Evolutionary conservation across 1,140 invertebrate genomes (phyloP).

Genomic region (Drosophila setifemur): DNA sequence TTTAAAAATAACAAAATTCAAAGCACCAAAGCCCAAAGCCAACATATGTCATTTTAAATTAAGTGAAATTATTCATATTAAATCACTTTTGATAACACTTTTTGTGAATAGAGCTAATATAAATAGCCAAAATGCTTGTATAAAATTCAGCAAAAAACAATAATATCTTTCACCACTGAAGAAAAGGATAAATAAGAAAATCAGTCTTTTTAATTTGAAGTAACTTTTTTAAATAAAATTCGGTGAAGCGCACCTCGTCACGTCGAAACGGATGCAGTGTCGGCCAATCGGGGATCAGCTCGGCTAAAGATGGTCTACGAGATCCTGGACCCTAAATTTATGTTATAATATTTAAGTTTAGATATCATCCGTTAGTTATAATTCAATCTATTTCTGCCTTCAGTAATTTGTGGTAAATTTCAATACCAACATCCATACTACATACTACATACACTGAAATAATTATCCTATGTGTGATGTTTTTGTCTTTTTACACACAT

Average conservation of each 20-base stretch:
- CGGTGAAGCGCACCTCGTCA: slow-evolving; percentile 72
- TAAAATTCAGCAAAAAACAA: slow-evolving; percentile 24
- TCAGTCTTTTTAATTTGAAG: neutral
- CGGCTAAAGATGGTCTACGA: slow-evolving; percentile 94
- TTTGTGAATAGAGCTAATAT: neutral
- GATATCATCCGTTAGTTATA: neutral
- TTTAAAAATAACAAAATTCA: slow-evolving; percentile 14
- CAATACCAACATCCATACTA: no score
- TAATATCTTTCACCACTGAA: slow-evolving; percentile 10
- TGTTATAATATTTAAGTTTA: slow-evolving; percentile 17
- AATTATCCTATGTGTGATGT: no score
- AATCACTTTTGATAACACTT: no score
- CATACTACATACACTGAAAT: no score
- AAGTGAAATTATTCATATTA: no score
- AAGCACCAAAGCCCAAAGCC: no score
- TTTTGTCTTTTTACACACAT: no score
- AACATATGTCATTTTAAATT: no score
- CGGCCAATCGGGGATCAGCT: slow-evolving; percentile 98
- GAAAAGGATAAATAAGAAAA: slow-evolving; percentile 3
- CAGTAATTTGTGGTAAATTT: neutral
- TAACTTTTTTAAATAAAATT: slow-evolving; percentile 1
- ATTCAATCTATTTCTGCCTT: neutral
- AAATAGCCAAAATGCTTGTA: neutral
- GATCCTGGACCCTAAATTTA: slow-evolving; percentile 85
- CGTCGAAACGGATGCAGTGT: slow-evolving; percentile 91